Percentiles rank a stretch among this genome's conserved stretches.
These are phyloP conservation scores for Holocentrus rufus DNA, from an alignment of 2,797 vertebrate genomes.

Conservation along the genomic window DNA sequence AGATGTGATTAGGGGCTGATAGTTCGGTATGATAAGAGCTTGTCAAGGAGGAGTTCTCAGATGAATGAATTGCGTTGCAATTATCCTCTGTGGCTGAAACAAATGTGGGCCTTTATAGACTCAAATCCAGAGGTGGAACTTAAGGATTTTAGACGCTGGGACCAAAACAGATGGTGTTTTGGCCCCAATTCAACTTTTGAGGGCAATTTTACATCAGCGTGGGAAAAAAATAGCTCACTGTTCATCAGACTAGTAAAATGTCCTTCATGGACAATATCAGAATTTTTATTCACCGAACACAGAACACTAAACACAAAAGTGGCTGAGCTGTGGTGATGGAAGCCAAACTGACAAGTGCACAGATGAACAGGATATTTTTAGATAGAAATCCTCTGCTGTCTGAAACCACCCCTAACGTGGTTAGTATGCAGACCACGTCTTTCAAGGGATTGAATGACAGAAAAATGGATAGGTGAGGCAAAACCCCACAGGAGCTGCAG, in stretches of 20 bases:
- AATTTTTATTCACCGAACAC: slow-evolving; percentile 1
- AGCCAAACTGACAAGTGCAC: slow-evolving; percentile 23
- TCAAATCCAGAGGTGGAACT: slow-evolving; percentile 23
- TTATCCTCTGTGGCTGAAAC: slow-evolving; percentile 59
- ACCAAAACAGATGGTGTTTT: too few species aligned
- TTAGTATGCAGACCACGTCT: slow-evolving; percentile 64
- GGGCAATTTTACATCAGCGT: not conserved
- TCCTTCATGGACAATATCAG: not conserved
- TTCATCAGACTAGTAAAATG: slow-evolving; percentile 29
- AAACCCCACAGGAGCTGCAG: slow-evolving; percentile 48
- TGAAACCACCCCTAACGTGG: slow-evolving; percentile 28
- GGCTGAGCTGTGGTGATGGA: not conserved
- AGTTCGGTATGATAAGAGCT: slow-evolving; percentile 60
- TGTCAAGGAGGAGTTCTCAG: slow-evolving; percentile 47
- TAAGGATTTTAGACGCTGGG: not conserved
- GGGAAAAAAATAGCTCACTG: not conserved
- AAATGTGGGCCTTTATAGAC: slow-evolving; percentile 31
- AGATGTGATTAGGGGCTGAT: slow-evolving; percentile 57
- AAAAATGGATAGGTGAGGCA: slow-evolving; percentile 52
- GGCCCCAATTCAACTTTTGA: too few species aligned
- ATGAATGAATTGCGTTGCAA: slow-evolving; percentile 61
- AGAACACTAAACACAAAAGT: slow-evolving; percentile 8
- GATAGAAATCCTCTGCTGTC: slow-evolving; percentile 40
- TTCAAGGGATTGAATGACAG: slow-evolving; percentile 48
- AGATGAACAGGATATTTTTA: slow-evolving; percentile 57